A percentile compares a stretch with the other conserved stretches of the same genome.
Evolutionary conservation across 2,888 invertebrate species (phyloP).

Genomic region (Bombylius major): DNA sequence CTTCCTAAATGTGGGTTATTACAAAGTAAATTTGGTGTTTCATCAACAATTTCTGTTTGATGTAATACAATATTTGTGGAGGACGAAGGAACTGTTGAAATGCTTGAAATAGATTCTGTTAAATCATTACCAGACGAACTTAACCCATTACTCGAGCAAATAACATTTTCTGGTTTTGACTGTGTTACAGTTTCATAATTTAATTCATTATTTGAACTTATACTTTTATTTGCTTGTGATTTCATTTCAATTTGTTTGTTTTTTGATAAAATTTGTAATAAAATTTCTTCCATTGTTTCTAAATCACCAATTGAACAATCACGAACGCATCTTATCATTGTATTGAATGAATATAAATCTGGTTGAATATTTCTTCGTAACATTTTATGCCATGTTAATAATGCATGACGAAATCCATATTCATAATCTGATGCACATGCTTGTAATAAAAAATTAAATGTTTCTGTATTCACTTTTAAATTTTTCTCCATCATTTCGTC

Average conservation of each 20-base stretch:
- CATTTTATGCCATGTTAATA: slow-evolving; percentile 82
- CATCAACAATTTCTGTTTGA: slow-evolving; percentile 7
- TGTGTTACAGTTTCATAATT: neutral
- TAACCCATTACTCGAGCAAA: no score
- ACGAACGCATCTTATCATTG: slow-evolving; percentile 63
- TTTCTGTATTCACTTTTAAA: slow-evolving; percentile 49
- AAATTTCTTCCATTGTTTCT: slow-evolving; percentile 43
- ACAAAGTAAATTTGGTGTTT: slow-evolving; percentile 54
- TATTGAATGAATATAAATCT: slow-evolving; percentile 61
- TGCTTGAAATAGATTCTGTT: neutral
- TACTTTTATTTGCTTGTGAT: neutral
- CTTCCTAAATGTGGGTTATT: slow-evolving; percentile 46
- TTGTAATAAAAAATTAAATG: slow-evolving; percentile 69
- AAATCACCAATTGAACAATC: slow-evolving; percentile 69
- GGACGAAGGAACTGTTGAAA: neutral
- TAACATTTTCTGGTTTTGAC: neutral
- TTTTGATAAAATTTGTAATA: slow-evolving; percentile 26
- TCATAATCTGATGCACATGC: slow-evolving; percentile 69
- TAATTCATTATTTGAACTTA: neutral
- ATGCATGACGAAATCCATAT: slow-evolving; percentile 67
- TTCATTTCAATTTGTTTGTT: neutral
- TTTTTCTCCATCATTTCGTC: slow-evolving; percentile 68
- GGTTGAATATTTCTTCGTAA: slow-evolving; percentile 50
- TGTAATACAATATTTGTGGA: no score
- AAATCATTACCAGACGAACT: neutral